Evolutionary conservation across 1,140 invertebrate species (phyloP).

Genomic region (Trinorchestia longiramus): DNA sequence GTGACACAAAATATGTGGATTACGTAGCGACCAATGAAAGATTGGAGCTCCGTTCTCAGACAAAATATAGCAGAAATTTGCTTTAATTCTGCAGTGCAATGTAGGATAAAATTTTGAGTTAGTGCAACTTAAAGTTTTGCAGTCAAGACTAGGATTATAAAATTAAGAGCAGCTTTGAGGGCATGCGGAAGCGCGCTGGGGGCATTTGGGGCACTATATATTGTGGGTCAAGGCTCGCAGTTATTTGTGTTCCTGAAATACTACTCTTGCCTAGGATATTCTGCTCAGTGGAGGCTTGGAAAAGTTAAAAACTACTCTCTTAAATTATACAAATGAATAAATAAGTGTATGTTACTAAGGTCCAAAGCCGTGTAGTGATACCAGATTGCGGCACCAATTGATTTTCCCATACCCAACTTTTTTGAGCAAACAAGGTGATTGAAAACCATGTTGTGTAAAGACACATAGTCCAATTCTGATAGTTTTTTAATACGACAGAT

Average conservation of each 20-base stretch:
- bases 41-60: too few relatives aligned
- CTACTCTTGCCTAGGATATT: neutral
- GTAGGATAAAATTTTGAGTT: neutral
- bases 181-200: neutral
- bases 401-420: neutral
- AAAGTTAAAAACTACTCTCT: neutral
- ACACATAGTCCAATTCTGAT: neutral
- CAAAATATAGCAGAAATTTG: neutral
- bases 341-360: too few relatives aligned
- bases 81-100: neutral
- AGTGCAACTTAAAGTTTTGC: neutral
- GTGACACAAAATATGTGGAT: too few relatives aligned
- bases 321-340: too few relatives aligned
- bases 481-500: neutral
- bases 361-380: too few relatives aligned
- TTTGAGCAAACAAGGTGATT: neutral
- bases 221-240: neutral
- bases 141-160: neutral
- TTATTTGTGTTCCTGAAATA: neutral
- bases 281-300: neutral
- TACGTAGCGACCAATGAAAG: too few relatives aligned
- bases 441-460: neutral
- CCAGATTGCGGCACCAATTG: neutral
- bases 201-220: neutral
- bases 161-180: neutral